Conservation (phyloP, 2,113 vertebrate genomes). For the Scatophagus argus region DNA sequence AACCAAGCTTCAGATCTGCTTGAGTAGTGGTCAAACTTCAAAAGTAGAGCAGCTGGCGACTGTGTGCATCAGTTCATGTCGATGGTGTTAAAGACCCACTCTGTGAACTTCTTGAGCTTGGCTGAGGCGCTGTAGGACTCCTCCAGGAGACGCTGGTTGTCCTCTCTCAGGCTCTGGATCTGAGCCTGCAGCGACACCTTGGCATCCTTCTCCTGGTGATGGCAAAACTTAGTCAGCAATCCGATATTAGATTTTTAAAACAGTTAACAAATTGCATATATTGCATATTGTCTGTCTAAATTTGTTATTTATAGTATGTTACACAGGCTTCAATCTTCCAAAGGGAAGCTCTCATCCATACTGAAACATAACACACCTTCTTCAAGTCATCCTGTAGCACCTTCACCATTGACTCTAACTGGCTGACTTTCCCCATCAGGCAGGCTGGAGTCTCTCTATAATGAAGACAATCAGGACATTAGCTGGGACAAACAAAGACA, state of each 20-base stretch:
- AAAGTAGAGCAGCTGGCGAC: constrained; percentile 17
- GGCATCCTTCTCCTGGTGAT: constrained; percentile 92
- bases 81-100: constrained; percentile 99
- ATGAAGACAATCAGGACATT: constrained; percentile 12
- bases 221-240: constrained; percentile 15
- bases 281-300: background rate
- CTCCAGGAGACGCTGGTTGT: constrained; percentile 95
- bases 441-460: constrained; percentile 90
- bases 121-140: constrained; percentile 96
- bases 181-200: constrained; percentile 92
- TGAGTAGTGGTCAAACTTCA: constrained; percentile 58
- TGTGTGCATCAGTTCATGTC: constrained; percentile 91
- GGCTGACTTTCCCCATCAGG: constrained; percentile 92
- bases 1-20: constrained; percentile 20
- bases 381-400: constrained; percentile 93
- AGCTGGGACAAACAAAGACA: background rate
- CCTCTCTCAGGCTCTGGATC: constrained; percentile 91
- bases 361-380: constrained; percentile 83
- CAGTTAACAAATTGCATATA: background rate
- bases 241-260: constrained; percentile 1
- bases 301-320: background rate
- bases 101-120: constrained; percentile 98
- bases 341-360: background rate
- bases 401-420: constrained; percentile 94
- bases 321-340: background rate